phyloP scores from a whole-genome alignment of 2,113 vertebrate species.

The Anguilla japonica region DNA sequence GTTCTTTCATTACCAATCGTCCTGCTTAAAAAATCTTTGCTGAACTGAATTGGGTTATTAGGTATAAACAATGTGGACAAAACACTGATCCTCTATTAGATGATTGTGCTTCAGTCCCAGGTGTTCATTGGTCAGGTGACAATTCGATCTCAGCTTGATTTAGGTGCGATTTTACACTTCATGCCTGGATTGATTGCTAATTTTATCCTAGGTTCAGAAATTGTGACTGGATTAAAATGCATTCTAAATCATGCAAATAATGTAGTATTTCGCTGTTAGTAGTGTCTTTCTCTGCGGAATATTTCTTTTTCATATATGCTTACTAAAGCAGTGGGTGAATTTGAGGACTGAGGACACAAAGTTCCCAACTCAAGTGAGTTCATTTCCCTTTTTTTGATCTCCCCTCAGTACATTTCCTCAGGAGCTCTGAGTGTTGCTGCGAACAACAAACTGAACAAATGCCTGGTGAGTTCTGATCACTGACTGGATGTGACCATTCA shows the following conservation, averaged over 20 bases:
- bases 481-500: not conserved
- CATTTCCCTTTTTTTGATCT: not conserved
- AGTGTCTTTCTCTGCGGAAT: too few species aligned
- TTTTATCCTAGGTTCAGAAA: too few species aligned
- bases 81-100: not conserved
- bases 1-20: not conserved
- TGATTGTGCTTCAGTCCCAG: not conserved
- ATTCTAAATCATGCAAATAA: too few species aligned
- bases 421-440: constrained; percentile 32
- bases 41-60: not conserved
- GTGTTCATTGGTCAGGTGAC: not conserved
- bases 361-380: not conserved
- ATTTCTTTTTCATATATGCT: too few species aligned
- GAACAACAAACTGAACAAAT: not conserved
- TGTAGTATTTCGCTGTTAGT: too few species aligned
- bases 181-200: not conserved
- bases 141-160: too few species aligned
- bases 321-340: too few species aligned
- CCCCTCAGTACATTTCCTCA: constrained; percentile 29
- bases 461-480: constrained; percentile 24
- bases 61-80: not conserved
- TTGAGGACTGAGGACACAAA: too few species aligned
- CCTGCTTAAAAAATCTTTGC: not conserved
- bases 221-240: too few species aligned
- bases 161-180: too few species aligned